Evolutionary conservation across 1,140 invertebrate species (phyloP), one percentile per base, ranked within the genome.

Genomic region (Manduca sexta): DNA sequence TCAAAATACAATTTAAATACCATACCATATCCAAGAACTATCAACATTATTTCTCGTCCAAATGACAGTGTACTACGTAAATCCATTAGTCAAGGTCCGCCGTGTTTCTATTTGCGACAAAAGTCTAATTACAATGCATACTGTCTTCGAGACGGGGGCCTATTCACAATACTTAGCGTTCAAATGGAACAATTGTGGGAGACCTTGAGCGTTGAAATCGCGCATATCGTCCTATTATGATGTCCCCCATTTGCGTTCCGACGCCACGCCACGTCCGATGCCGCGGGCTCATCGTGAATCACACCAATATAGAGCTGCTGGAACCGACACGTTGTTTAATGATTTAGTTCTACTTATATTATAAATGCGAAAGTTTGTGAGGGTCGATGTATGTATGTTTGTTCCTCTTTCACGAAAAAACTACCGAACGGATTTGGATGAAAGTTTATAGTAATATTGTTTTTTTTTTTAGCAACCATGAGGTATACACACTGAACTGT

Each of bases 181-280:
- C 31, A 37, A 52, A 52, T 39, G 45, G 42, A 35, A 49, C 42
- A 52, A 57, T 48, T 45, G 45, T 37, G 17, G 16, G 38, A 44
- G 53, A 45, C 55, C 55, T 57, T 57, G 55, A 57, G 55, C 18
- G 42, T 21, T 45, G 35, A 50, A 52, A 52, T 49, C 45, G 39
- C 40, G 39, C 45, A 31, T 52, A 49, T 52, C 46, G 39, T 44
- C 45, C 54, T 52, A 41, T 56, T 51, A 56, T 51, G 45, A 56
- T 45, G 45, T 51, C 49, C 49, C 55, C 34, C 26, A 52, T 57
- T 57, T 57, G 55, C 37, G 40, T 49, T 31, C 26, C 45, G 49
- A 57, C 45, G 43, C 26, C 14, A 29, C 35, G 13, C 21, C 21
- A 34, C 45, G 40, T 37, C 40, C 34, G 40, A 48, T 31, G 39